These are phyloP conservation scores for Enteromius mattozi DNA, from an alignment of 2,797 vertebrate species.

Conservation along the genomic window DNA sequence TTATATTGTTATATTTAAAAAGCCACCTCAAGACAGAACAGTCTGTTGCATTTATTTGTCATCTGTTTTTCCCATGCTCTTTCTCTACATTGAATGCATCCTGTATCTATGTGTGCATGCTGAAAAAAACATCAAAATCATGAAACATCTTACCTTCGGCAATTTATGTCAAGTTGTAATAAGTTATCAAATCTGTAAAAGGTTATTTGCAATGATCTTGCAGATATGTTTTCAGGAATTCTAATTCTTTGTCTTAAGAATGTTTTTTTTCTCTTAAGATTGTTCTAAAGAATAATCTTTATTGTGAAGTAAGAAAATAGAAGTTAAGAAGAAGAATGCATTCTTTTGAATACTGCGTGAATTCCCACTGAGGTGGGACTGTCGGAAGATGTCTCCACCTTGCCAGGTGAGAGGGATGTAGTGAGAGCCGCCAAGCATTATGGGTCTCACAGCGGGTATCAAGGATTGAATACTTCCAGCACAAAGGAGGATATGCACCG, in stretches of 20 bases:
- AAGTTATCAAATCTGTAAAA: no score
- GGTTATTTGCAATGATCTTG: background rate
- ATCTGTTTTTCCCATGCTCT: background rate
- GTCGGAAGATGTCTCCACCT: background rate
- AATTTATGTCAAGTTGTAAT: background rate
- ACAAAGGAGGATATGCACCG: slow-evolving; percentile 77
- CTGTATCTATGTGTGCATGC: background rate
- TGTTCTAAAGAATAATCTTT: background rate
- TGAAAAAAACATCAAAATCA: background rate
- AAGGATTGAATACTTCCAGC: slow-evolving; percentile 68
- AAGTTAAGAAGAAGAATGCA: background rate
- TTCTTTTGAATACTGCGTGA: background rate
- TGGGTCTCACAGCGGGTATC: slow-evolving; percentile 56
- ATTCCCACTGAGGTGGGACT: background rate
- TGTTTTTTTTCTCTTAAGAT: background rate
- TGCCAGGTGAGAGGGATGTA: slow-evolving; percentile 20
- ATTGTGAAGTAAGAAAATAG: background rate
- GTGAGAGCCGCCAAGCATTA: slow-evolving; percentile 28
- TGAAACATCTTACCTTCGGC: background rate
- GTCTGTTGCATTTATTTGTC: background rate
- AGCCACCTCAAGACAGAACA: background rate
- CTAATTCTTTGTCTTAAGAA: background rate
- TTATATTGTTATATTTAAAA: background rate
- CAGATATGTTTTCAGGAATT: background rate
- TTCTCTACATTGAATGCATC: background rate